Evolutionary conservation across 1,140 invertebrate species (phyloP), one percentile per base, ranked within the genome.

Genomic region (Papilio xuthus): DNA sequence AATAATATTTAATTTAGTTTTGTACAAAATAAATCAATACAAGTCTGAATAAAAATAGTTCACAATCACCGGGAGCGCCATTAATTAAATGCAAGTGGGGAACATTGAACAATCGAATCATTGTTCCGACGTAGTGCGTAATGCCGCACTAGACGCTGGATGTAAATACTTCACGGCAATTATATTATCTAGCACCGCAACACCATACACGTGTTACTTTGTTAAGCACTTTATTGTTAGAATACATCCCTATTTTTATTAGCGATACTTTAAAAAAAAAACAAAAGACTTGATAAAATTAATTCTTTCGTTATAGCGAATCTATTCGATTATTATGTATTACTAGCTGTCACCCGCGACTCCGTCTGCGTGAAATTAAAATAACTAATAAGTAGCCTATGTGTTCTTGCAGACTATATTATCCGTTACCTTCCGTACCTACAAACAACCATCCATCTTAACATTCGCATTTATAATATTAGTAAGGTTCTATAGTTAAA

Each of bases 91-190:
- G 60, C 60, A 67, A 67, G 23, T 18, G 60, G 60, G 60, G 60
- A 67, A 28, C 60, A 67, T 10, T 67, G 26, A 67, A 67, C 60
- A 67, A 67, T 67, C 60, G 26, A 67, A 67, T 67, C 60, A 67
- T 67, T 67, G 60, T 67, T 67, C 60, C 60, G 60, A 28, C 60
- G 60, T 67, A 28, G 60, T 67, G 60, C 60, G 60, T 67, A 67
- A 67, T 67, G 26, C 60, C 23, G 60, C 60, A 67, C 60, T 32
- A 67, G 26, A 67, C 60, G 60, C 13, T 67, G 60, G 26, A 67
- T 67, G 15, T 67, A 67, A 67, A 67, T 28, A 28, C 60, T 28
- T 67, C 60, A 67, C 13, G 26, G 28, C 60, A 67, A 67, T 67
- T 67, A 67, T 67, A 67, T 67, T 67, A 67, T 67, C 60, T 67